phyloP scores from a whole-genome alignment of 2,888 invertebrate species.

The Lepidocyrtoides sp. region DNA sequence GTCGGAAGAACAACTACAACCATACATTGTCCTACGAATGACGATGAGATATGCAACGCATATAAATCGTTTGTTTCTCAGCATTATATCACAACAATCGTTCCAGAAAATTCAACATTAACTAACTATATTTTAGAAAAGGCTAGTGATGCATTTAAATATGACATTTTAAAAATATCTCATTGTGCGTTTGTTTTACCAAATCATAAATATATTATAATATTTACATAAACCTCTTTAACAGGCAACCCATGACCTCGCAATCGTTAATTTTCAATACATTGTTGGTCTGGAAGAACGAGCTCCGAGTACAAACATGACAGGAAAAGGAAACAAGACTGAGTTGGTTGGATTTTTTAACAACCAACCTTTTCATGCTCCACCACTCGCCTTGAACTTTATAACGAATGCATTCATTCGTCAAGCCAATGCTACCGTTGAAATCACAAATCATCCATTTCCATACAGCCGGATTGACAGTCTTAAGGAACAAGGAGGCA shows the following conservation, averaged over 20 bases:
- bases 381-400: slow-evolving; percentile 90
- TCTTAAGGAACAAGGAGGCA: slow-evolving; percentile 87
- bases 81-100: too few relatives aligned
- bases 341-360: slow-evolving; percentile 89
- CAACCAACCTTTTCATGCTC: slow-evolving; percentile 92
- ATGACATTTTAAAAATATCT: too few relatives aligned
- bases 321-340: too few relatives aligned
- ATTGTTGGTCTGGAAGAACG: slow-evolving; percentile 84
- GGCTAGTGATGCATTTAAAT: too few relatives aligned
- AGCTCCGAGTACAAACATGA: slow-evolving; percentile 53
- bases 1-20: slow-evolving; percentile 83
- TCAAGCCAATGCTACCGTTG: slow-evolving; percentile 79
- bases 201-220: too few relatives aligned
- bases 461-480: slow-evolving; percentile 89
- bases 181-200: too few relatives aligned
- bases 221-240: too few relatives aligned
- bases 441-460: slow-evolving; percentile 90
- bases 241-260: too few relatives aligned
- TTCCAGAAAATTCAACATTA: slow-evolving; percentile 82
- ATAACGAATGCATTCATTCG: slow-evolving; percentile 89
- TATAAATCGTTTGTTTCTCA: too few relatives aligned
- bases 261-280: slow-evolving; percentile 84
- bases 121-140: slow-evolving; percentile 80
- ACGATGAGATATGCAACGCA: slow-evolving; percentile 78
- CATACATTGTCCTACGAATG: slow-evolving; percentile 79